Evolutionary conservation across 2,113 vertebrate species (phyloP), one percentile per base, ranked within the genome.

Genomic region (Gadus chalcogrammus): DNA sequence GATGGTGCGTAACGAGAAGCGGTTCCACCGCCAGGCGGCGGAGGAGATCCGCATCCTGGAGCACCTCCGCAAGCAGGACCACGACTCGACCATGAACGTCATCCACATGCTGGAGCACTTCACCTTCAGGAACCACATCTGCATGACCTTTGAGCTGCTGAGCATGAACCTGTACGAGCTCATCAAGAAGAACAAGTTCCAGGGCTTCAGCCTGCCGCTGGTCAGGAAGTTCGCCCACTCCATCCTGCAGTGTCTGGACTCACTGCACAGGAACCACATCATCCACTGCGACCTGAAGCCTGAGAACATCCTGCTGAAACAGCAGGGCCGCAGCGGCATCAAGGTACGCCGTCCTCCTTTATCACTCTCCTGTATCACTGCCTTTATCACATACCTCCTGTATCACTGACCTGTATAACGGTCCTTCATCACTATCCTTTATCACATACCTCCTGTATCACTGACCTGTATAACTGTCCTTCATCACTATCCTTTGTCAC

Each of bases 201-300:
- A 98, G 90, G 97, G 97, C 91, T 99, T 99, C 79, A 99, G 96
- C 88, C 93, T 99, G 83, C 97, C 95, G 73, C 89, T 99, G 88
- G 97, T 99, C 81, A 94, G 97, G 79, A 99, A 98, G 91, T 99
- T 99, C 68, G 96, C 96, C 75, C 97, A 99, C 93, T 98, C 97
- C 3, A 98, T 99, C 81, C 90, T 99, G 35, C 96, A 98, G 92
- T 99, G 97, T 91, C 93, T 99, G 91, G 96, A 99, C 82, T 92
- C 93, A 64, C 91, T 99, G 91, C 96, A 99, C 93, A 96, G 94
- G 84, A 98, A 97, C 90, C 94, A 94, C 89, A 99, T 99, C 85
- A 99, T 99, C 90, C 97, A 99, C 94, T 99, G 97, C 91, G 97
- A 99, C 93, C 95, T 99, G 86, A 99, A 99, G 83, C 97, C 97